phyloP scores from a whole-genome alignment of 2,797 vertebrate species.

The Thaleichthys pacificus region DNA sequence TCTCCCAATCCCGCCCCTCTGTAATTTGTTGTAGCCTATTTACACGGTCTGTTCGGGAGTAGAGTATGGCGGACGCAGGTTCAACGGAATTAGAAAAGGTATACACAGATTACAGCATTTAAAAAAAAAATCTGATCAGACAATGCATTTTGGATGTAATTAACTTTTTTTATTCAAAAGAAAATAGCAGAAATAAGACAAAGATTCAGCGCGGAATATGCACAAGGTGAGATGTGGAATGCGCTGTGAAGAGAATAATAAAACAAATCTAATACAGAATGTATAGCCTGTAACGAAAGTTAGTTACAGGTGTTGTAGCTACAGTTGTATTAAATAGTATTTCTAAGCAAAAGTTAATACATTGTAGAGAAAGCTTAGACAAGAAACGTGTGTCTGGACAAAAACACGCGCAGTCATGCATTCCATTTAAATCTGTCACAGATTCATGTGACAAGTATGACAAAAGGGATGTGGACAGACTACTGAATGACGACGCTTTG shows the following conservation, averaged over 20 bases:
- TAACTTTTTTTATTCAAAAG: slow-evolving; percentile 62
- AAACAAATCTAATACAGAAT: not conserved
- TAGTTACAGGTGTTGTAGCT: no score
- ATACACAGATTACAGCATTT: not conserved
- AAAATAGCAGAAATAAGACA: slow-evolving; percentile 76
- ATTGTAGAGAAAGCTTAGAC: no score
- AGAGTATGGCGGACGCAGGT: slow-evolving; percentile 52
- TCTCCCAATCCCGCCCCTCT: not conserved
- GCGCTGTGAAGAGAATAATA: not conserved
- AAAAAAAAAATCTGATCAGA: no score
- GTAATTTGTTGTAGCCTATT: not conserved
- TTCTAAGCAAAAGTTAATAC: no score
- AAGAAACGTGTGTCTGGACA: no score
- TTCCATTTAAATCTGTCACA: slow-evolving; percentile 39
- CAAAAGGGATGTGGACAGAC: slow-evolving; percentile 80
- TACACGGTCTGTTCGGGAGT: not conserved
- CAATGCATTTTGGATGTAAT: not conserved
- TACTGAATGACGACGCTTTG: slow-evolving; percentile 80
- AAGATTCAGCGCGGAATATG: slow-evolving; percentile 77
- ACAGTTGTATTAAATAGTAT: no score
- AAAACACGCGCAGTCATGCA: not conserved
- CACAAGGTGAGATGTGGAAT: slow-evolving; percentile 67
- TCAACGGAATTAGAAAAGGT: slow-evolving; percentile 52
- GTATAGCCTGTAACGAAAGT: no score
- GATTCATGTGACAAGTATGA: slow-evolving; percentile 81